Evolutionary conservation across 2,113 vertebrate species (phyloP), one percentile per base, ranked within the genome.

Genomic region (Climacteris rufus): DNA sequence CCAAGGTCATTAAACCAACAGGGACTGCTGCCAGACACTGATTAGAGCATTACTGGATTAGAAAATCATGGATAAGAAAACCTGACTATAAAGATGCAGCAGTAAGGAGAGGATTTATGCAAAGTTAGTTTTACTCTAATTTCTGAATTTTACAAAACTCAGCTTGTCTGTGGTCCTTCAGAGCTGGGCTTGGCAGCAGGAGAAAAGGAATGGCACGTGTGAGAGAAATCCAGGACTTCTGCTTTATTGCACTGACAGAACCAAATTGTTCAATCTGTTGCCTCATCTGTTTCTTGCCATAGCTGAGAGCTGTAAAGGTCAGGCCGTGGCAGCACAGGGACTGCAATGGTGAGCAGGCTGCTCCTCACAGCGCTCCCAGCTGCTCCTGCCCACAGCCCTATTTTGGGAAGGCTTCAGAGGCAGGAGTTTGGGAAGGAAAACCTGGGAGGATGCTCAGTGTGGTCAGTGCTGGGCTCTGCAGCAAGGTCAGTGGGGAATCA

Each of bases 191-290:
- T 96, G 95, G 96, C 95, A 95, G 83, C 80, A 7, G 60, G 27
- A 83, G 93, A 47, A 35, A n/a, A 86, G 93, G 80, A 87, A 97
- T 96, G 96, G 96, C 95, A 96, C 80, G 44, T 89, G 93, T 47
- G 91, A 93, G 94, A 89, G 14, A 90, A 93, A 97, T 97, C 94
- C 95, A 97, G 96, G 96, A 97, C 93, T 97, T 97, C 96, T 96
- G 96, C 96, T 97, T 96, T 97, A 97, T 97, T 97, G 96, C 95
- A 97, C 96, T 96, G 96, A 97, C 96, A 97, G 89, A 92, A 94
- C 94, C 95, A 94, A 97, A 96, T 96, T 74, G 96, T 92, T 95
- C 96, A 97, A 97, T 96, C 96, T 97, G 96, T 94, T 96, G 72
- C 93, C 96, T 97, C 96, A 96, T 86, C 96, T 97, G 96, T 96